Evolutionary conservation across 2,888 invertebrate genomes (phyloP).

Genomic region (Eulithis prunata): DNA sequence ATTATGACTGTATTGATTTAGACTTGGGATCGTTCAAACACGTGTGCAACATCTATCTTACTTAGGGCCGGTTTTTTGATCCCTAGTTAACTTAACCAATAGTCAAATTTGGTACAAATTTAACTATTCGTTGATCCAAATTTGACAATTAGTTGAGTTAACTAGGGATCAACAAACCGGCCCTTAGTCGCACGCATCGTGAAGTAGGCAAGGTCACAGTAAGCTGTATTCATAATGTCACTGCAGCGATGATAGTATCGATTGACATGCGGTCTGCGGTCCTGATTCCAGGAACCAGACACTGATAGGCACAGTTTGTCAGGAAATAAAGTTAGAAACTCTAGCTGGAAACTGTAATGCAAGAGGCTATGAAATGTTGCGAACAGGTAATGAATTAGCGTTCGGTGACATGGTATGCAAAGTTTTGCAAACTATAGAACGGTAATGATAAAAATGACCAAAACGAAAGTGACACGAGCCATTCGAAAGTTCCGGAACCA

Average conservation of each 20-base stretch:
- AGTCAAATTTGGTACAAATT: no score
- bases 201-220: slow-evolving; percentile 33
- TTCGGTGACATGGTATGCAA: neutral
- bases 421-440: neutral
- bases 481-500: slow-evolving; percentile 38
- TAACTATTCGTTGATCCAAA: no score
- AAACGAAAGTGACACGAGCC: slow-evolving; percentile 23
- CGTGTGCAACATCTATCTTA: slow-evolving; percentile 19
- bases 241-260: slow-evolving; percentile 42
- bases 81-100: no score
- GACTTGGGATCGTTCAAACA: neutral
- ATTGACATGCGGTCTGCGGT: slow-evolving; percentile 44
- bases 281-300: slow-evolving; percentile 27
- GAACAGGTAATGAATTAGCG: no score
- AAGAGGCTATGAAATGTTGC: neutral
- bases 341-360: slow-evolving; percentile 1
- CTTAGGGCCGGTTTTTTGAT: no score
- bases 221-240: slow-evolving; percentile 37
- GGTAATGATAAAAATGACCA: neutral
- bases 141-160: no score
- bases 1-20: no score
- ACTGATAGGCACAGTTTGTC: slow-evolving; percentile 17
- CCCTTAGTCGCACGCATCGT: slow-evolving; percentile 10
- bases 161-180: no score
- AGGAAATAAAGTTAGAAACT: slow-evolving; percentile 13